Evolutionary conservation across 2,797 vertebrate genomes (phyloP).

Genomic region (Artibeus lituratus): DNA sequence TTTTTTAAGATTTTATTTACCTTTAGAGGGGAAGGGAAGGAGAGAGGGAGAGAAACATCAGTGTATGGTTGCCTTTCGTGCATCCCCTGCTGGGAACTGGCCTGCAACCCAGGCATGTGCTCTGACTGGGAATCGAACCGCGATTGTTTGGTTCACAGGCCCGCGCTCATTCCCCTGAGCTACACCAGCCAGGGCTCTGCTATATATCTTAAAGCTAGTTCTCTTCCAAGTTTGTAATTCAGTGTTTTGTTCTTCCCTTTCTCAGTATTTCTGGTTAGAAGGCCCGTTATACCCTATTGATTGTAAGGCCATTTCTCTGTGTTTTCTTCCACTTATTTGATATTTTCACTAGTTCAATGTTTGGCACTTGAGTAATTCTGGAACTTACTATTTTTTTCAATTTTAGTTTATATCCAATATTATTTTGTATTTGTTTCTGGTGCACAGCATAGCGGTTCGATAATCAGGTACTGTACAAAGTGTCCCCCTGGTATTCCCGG

Average conservation of each 20-base stretch:
- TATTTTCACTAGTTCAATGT: constrained; percentile 3
- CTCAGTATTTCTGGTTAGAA: not conserved
- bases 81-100: no score
- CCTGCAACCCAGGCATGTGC: no score
- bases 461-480: not conserved
- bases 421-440: not conserved
- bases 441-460: not conserved
- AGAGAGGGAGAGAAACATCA: no score
- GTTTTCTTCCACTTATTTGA: not conserved
- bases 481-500: not conserved
- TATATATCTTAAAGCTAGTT: not conserved
- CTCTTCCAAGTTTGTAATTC: not conserved
- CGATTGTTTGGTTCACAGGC: no score
- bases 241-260: not conserved
- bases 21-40: no score
- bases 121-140: no score
- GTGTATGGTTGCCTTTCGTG: no score
- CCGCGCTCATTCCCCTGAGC: no score
- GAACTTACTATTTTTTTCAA: not conserved
- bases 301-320: not conserved
- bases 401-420: not conserved
- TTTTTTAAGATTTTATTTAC: no score
- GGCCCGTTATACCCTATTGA: not conserved
- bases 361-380: constrained; percentile 16
- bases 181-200: no score